These are phyloP conservation scores for Hydrocynus forskahlii DNA, from an alignment of 2,797 vertebrate genomes.

Conservation along the genomic window DNA sequence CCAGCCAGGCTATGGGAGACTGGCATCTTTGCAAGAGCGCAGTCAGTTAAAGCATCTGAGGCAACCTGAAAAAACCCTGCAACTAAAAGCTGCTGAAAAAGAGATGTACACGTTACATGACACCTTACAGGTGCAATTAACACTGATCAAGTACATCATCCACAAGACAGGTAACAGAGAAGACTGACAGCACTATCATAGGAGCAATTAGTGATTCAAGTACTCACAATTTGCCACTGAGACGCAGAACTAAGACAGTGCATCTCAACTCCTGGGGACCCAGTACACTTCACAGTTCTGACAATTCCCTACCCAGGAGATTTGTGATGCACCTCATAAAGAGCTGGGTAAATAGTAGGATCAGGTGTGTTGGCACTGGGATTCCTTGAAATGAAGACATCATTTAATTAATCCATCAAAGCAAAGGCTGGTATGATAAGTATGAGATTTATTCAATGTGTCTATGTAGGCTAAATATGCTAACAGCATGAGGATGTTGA, in stretches of 20 bases:
- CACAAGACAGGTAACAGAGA: constrained; percentile 23
- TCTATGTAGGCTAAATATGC: background rate
- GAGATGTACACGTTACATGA: constrained; percentile 67
- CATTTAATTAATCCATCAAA: constrained; percentile 27
- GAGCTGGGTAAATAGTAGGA: background rate
- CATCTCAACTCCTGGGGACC: background rate
- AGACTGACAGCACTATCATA: constrained; percentile 35
- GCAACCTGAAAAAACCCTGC: constrained; percentile 75
- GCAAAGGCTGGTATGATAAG: background rate
- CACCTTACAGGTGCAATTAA: constrained; percentile 80
- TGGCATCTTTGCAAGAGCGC: constrained; percentile 75
- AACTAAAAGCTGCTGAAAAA: constrained; percentile 67
- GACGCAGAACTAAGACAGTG: background rate
- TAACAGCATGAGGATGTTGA: background rate
- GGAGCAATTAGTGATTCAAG: constrained; percentile 45
- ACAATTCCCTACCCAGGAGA: background rate
- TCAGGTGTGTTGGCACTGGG: background rate
- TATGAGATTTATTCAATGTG: background rate
- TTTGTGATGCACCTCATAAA: background rate
- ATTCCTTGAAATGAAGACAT: constrained; percentile 1
- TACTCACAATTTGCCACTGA: constrained; percentile 23
- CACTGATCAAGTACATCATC: constrained; percentile 56
- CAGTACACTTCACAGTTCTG: background rate
- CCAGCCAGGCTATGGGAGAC: constrained; percentile 73
- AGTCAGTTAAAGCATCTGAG: constrained; percentile 71